A percentile compares a stretch with the other conserved stretches of the same genome.
phyloP scores from a whole-genome alignment of 2,888 invertebrate genomes.

The Zeuzera pyrina region DNA sequence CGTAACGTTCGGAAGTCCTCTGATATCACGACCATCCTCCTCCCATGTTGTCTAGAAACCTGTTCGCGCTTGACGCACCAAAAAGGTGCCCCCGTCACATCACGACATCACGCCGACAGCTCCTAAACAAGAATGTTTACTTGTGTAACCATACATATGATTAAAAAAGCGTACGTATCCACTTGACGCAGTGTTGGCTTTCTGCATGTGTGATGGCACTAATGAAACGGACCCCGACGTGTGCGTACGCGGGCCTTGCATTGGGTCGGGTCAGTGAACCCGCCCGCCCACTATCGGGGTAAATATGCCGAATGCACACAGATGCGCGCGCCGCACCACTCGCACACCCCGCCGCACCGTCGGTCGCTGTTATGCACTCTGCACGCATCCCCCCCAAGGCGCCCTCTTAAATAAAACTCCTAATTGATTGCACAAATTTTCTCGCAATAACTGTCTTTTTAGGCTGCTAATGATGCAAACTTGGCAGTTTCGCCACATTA shows the following conservation, averaged over 20 bases:
- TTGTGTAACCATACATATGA: slow-evolving; percentile 27
- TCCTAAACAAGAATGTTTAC: no score
- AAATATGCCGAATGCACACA: slow-evolving; percentile 74
- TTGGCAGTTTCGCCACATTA: slow-evolving; percentile 61
- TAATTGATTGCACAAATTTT: slow-evolving; percentile 73
- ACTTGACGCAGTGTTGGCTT: slow-evolving; percentile 64
- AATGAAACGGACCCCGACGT: slow-evolving; percentile 59
- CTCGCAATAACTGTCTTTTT: slow-evolving; percentile 72
- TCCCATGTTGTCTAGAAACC: no score
- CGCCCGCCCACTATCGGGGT: slow-evolving; percentile 70
- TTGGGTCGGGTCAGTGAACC: slow-evolving; percentile 70
- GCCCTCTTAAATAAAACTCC: slow-evolving; percentile 61
- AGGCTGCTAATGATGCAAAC: slow-evolving; percentile 69
- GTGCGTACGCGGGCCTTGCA: slow-evolving; percentile 64
- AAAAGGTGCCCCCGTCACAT: no score
- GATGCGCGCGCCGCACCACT: slow-evolving; percentile 63
- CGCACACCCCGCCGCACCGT: slow-evolving; percentile 16
- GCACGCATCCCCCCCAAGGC: slow-evolving; percentile 51
- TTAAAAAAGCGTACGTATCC: slow-evolving; percentile 56
- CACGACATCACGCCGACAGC: no score
- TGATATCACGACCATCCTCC: slow-evolving; percentile 1
- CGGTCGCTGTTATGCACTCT: slow-evolving; percentile 48
- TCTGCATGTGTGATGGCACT: slow-evolving; percentile 51
- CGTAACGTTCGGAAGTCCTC: slow-evolving; percentile 7
- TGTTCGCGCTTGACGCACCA: no score